These are phyloP conservation scores for Crotalus adamanteus DNA, from an alignment of 2,797 vertebrate species.

Conservation along the genomic window DNA sequence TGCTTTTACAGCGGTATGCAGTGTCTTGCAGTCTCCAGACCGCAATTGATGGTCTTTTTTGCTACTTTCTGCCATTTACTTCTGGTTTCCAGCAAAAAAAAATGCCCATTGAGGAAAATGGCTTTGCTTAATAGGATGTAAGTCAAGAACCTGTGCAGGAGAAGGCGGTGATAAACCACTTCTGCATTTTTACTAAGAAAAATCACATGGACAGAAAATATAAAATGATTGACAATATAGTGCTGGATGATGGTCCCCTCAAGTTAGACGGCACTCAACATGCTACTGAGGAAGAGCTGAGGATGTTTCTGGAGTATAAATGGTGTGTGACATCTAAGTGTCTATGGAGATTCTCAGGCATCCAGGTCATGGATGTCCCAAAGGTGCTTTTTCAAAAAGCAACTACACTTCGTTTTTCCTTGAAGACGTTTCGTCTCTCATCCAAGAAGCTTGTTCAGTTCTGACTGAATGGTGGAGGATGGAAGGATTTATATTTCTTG, in stretches of 20 bases:
- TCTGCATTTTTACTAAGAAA: neutral
- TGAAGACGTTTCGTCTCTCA: neutral
- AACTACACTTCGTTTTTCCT: neutral
- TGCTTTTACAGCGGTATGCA: neutral
- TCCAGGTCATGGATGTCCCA: neutral
- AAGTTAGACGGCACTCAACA: neutral
- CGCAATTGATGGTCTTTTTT: neutral
- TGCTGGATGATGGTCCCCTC: neutral
- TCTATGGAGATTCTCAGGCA: neutral
- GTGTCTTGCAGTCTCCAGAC: neutral
- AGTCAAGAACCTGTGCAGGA: neutral
- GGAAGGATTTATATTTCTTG: too few relatives aligned
- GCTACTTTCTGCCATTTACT: neutral
- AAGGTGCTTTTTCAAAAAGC: neutral
- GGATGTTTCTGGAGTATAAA: neutral
- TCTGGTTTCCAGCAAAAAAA: neutral
- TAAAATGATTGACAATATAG: neutral
- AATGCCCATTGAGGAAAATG: neutral
- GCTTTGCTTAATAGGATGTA: neutral
- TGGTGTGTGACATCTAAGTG: neutral
- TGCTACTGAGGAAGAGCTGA: neutral
- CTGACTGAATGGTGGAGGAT: neutral
- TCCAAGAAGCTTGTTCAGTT: neutral
- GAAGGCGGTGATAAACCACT: neutral
- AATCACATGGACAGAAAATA: neutral